phyloP scores from a whole-genome alignment of 2,888 invertebrate species.

The Drosophila affinis region DNA sequence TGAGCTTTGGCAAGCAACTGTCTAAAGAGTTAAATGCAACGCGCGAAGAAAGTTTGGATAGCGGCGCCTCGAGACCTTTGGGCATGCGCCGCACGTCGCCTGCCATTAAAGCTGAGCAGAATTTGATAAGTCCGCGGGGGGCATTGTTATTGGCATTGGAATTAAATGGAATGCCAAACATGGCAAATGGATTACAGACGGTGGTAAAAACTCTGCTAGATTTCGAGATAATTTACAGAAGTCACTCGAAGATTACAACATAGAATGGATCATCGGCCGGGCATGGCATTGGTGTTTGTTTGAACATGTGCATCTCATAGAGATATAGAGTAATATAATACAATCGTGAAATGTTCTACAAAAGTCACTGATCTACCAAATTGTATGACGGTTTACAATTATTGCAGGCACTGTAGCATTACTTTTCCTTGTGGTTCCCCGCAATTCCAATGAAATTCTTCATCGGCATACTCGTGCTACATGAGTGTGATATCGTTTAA shows the following conservation, averaged over 20 bases:
- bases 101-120: constrained; percentile 67
- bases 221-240: not conserved
- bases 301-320: too few relatives aligned
- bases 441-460: too few relatives aligned
- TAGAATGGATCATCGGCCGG: not conserved
- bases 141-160: not conserved
- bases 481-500: too few relatives aligned
- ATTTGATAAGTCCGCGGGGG: constrained; percentile 48
- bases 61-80: constrained; percentile 33
- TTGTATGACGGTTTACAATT: too few relatives aligned
- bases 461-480: too few relatives aligned
- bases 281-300: too few relatives aligned
- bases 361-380: too few relatives aligned
- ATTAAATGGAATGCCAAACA: constrained; percentile 19
- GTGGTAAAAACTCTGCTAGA: not conserved
- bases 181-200: not conserved
- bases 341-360: too few relatives aligned
- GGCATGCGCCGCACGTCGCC: constrained; percentile 56
- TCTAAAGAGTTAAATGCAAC: constrained; percentile 25
- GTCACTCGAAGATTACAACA: not conserved
- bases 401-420: too few relatives aligned
- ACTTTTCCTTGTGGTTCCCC: too few relatives aligned
- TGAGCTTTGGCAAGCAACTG: constrained; percentile 55
- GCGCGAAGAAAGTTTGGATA: constrained; percentile 63
- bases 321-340: too few relatives aligned